Evolutionary conservation across 1,140 invertebrate species (phyloP), one percentile per base, ranked within the genome.

Genomic region (Aplysia californica): DNA sequence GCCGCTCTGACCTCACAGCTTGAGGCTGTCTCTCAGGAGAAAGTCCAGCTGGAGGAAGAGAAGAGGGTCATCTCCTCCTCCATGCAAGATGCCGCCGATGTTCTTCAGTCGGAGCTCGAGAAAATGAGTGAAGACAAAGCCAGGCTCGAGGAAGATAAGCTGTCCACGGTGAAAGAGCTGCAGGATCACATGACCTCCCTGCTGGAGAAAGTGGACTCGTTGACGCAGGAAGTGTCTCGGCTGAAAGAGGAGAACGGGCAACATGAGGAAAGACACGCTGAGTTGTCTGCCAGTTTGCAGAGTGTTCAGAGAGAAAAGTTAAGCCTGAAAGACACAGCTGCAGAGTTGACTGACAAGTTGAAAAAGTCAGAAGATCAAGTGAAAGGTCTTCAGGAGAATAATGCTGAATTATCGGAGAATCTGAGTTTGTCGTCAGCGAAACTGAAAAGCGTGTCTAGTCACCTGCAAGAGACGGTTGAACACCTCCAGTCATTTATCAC

Each of bases 381-480:
- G 5, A 18, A 21, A 4, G 20, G 5, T 3, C 55, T 71, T 23
- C 21, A 56, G 55, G 41, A 29, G 3, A 56, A 56, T 23, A 58
- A 59, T 59, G 31, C n/a, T 10, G 69, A 71, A 21, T 23, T 71
- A 23, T 44, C 36, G 38, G 26, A 71, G 23, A 71, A 59, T 23
- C 31, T 71, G 23, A 59, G 3, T 15, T 5, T 71, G 69, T 71
- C 69, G 38, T 71, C 69, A 59, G 35, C 5, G 3, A 71, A 71
- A 23, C 33, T 71, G 5, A 71, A 71, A 59, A 31, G 72, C 2
- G 23, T 78, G 21, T 65, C 73, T 58, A 41, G 18, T 38, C n/a
- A 71, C n/a, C 64, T 82, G 21, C 56, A 74, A 50, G 58, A 56
- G 44, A 76, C 75, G 1, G 44, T 74, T 39, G 39, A 41, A 10